These are phyloP conservation scores for Prenolepis imparis DNA, from an alignment of 2,888 invertebrate genomes.

Conservation along the genomic window DNA sequence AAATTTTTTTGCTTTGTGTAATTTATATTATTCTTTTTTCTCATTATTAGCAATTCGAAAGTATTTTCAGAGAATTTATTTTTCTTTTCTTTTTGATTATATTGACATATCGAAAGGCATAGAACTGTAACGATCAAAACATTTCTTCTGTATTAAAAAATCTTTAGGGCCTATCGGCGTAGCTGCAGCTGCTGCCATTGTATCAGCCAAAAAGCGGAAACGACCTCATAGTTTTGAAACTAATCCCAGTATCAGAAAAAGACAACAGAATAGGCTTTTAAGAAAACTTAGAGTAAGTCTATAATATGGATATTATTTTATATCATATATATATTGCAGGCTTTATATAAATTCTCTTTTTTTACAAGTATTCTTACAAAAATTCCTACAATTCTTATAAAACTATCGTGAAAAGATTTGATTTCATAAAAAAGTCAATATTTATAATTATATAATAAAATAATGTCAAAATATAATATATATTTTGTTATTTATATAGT, in stretches of 20 bases:
- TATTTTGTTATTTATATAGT: too few relatives aligned
- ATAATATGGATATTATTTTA: background rate
- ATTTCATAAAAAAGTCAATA: background rate
- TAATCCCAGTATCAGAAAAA: slow-evolving; percentile 97
- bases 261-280: slow-evolving; percentile 97
- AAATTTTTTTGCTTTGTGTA: background rate
- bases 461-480: too few relatives aligned
- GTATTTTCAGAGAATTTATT: background rate
- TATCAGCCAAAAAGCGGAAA: slow-evolving; percentile 97
- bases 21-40: background rate
- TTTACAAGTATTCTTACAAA: background rate
- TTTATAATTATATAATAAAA: background rate
- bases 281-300: slow-evolving; percentile 92
- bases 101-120: slow-evolving; percentile 57
- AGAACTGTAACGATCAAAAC: slow-evolving; percentile 26
- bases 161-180: slow-evolving; percentile 95
- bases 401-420: too few relatives aligned
- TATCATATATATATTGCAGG: background rate
- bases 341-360: background rate
- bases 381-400: background rate
- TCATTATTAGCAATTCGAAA: background rate
- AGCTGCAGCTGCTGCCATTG: slow-evolving; percentile 98
- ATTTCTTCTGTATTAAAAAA: slow-evolving; percentile 58
- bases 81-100: slow-evolving; percentile 46
- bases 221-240: slow-evolving; percentile 98